Evolutionary conservation across 1,140 invertebrate genomes (phyloP), one percentile per base, ranked within the genome.

Genomic region (Heliconius melpomene): DNA sequence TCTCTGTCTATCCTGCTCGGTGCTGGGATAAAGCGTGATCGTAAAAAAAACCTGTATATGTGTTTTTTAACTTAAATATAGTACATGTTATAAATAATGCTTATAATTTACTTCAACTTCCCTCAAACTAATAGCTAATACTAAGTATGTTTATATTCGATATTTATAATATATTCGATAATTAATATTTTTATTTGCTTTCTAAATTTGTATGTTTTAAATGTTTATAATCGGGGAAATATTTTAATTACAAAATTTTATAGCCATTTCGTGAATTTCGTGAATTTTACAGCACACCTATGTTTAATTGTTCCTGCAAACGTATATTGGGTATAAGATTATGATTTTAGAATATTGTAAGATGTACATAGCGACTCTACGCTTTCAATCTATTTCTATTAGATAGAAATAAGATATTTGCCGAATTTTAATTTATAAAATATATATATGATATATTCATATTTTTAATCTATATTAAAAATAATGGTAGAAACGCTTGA

Each of bases 371-470:
- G 26, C 60, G 11, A 66, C 26, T 66, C 8, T 66, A 66, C 60
- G 60, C 60, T 66, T 66, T 29, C 26, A 66, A 26, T 16, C 26
- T 66, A 29, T 66, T 66, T 66, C 60, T 66, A 66, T 66, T 66
- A 66, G 60, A 66, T 66, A 29, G 60, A 66, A 66, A 66, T 66
- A 66, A 66, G 23, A 66, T 29, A 26, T 18, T 66, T 13, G 23
- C 26, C 11, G 23, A 66, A 26, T 66, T 66, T 66, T 66, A 66
- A 66, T 66, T 66, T 16, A 29, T 7, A 29, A 66, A 16, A 66
- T 57, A 57, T 57, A 57, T 57, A 57, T 16, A 54, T 46, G 40
- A 46, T 46, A 46, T 46, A 16, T 46, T 46, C 0, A 46, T 46
- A 52, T 60, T 60, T 20, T 11, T 60, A 60, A n/a, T 60, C 18